phyloP scores from a whole-genome alignment of 1,140 invertebrate genomes.

The Periplaneta americana region DNA sequence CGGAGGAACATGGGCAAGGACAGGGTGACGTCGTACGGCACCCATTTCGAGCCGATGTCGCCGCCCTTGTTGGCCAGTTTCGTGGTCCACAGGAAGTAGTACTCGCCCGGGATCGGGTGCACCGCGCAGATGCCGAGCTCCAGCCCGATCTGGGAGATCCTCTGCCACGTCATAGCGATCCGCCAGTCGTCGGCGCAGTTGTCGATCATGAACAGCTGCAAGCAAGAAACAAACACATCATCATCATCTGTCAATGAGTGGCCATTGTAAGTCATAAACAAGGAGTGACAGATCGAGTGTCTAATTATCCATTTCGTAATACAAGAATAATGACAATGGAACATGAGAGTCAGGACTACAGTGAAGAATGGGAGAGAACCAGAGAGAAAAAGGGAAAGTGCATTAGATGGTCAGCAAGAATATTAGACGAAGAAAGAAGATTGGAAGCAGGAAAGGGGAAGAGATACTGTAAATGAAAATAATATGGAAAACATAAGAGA shows the following conservation, averaged over 20 bases:
- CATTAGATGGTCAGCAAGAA: too few species aligned
- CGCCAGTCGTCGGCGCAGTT: constrained; percentile 99
- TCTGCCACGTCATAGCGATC: constrained; percentile 97
- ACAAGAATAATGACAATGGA: too few species aligned
- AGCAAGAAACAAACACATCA: background rate
- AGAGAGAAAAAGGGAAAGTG: background rate
- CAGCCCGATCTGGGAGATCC: constrained; percentile 86
- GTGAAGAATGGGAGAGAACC: too few species aligned
- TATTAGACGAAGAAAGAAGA: too few species aligned
- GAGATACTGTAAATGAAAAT: too few species aligned
- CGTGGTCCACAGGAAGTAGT: constrained; percentile 94
- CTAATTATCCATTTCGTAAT: too few species aligned
- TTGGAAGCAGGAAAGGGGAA: too few species aligned
- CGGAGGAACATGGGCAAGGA: constrained; percentile 99
- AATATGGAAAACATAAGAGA: too few species aligned
- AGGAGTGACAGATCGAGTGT: too few species aligned
- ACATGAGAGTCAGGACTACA: too few species aligned
- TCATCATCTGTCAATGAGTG: constrained; percentile 32
- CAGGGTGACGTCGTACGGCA: constrained; percentile 91
- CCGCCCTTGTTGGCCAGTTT: constrained; percentile 89
- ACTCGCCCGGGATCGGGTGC: constrained; percentile 95
- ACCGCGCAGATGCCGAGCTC: constrained; percentile 94
- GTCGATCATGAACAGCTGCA: constrained; percentile 96
- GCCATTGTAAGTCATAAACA: too few species aligned
- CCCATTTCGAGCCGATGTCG: constrained; percentile 73